Base-by-base conservation (phyloP, 2,888 invertebrate genomes). In the Galerucella pusilla region DNA sequence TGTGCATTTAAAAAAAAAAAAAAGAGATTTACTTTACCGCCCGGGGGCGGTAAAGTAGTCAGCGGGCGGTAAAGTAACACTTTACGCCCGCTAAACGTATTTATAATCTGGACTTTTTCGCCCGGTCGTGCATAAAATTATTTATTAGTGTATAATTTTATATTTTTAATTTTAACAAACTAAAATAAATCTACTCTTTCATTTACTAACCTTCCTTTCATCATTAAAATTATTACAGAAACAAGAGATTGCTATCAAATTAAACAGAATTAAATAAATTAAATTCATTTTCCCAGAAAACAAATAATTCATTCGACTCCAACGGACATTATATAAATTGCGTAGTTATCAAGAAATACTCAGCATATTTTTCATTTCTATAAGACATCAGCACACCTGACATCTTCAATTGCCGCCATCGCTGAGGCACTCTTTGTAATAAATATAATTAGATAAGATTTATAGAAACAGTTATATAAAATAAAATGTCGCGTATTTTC, bases 391-490 rank as follows among this genome's bases (percentile, higher is more conserved):
- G 57, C 16, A 57, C 57, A 57, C 57, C 57, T 57, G 54, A 54
- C 54, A 54, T n/a, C n/a, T 54, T 54, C 54, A 54, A 54, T 54
- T 54, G 57, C 57, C 57, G 57, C 57, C 57, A 57, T 57, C 9
- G n/a, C 57, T 20, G 10, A 20, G 16, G 57, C 10, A 16, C 2
- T 20, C 16, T 20, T 16, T 57, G 16, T 57, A 20, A 57, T 57
- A 57, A 57, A 57, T 57, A 57, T 57, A 57, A 57, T 57, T 57
- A 57, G 57, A 57, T 20, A 20, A 57, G 2, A 57, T 57, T 57
- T 57, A 57, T 16, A 10, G 57, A 20, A 52, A 52, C 52, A 14
- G n/a, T 52, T 52, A 52, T 57, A 57, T 10, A 20, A 57, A 16
- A 10, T 10, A 2, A 16, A 57, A 20, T 10, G 9, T 16, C 57